These are phyloP conservation scores for Cantharis rustica DNA, from an alignment of 2,888 invertebrate genomes.

Conservation along the genomic window DNA sequence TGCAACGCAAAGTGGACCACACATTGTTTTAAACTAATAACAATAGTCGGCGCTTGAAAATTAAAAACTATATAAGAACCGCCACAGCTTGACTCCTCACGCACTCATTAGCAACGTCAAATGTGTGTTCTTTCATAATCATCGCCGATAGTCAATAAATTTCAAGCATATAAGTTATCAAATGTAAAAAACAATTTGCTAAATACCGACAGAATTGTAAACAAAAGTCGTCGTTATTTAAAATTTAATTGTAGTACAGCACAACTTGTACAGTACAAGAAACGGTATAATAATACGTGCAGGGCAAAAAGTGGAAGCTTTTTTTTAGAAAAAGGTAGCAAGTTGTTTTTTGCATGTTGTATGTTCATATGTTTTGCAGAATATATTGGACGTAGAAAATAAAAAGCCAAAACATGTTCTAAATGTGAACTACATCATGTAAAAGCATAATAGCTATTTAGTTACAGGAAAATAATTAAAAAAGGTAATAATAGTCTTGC, in stretches of 20 bases:
- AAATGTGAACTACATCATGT: constrained; percentile 10
- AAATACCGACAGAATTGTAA: neutral
- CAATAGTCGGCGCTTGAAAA: constrained; percentile 46
- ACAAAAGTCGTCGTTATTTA: neutral
- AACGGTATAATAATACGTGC: neutral
- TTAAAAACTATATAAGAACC: constrained; percentile 42
- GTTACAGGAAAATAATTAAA: constrained; percentile 16
- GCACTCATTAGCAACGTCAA: constrained; percentile 55
- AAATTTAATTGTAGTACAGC: neutral
- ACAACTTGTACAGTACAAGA: neutral
- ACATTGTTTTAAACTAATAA: constrained; percentile 42
- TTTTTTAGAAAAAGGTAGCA: constrained; percentile 8
- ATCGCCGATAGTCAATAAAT: constrained; percentile 15
- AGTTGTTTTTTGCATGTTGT: constrained; percentile 10
- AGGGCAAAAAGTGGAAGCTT: constrained; percentile 9
- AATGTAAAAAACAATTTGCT: neutral
- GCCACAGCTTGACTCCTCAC: constrained; percentile 51
- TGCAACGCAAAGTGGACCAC: constrained; percentile 48
- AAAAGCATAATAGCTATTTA: constrained; percentile 14
- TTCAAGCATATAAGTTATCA: neutral
- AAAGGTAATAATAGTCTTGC: constrained; percentile 7
- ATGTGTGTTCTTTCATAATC: constrained; percentile 40
- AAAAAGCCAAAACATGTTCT: constrained; percentile 14
- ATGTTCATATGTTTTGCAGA: constrained; percentile 14
- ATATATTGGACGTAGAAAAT: constrained; percentile 12